Base-by-base conservation (phyloP, 2,113 vertebrate species). In the Chauna torquata region DNA sequence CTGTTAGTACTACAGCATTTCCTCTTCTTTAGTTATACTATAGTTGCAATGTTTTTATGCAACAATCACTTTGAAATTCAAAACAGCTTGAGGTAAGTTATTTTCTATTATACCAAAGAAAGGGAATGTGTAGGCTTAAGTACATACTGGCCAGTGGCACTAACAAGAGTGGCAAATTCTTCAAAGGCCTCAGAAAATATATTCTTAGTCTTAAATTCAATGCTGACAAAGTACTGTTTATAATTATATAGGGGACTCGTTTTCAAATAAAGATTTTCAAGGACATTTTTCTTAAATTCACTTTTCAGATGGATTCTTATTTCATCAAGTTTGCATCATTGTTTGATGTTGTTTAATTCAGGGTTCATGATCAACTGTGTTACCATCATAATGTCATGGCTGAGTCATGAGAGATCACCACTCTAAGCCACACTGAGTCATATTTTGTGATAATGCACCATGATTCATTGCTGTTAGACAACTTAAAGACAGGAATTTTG, bases 361-460 rank as follows among this genome's bases (percentile, higher is more conserved):
- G 50, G 28, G 70, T 52, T 91, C 75, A 93, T 79, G 62, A 66
- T 83, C 57, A 86, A 30, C 28, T 11, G 11, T 89, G 32, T 75
- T 96, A 50, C 49, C 71, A 12, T 36, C 42, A 64, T 57, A 87
- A 88, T 96, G 88, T 86, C 86, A 72, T 69, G 86, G 9, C 82
- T 91, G 88, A 98, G 54, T 92, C 86, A 96, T 52, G 64, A 81
- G 44, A 62, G 50, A 91, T 90, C 92, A 95, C 58, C 40, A 40
- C 50, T 80, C 50, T 76, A 90, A 91, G 92, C 42, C 23, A 85
- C 54, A 88, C 22, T 85, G 77, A 96, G 58, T 92, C 71, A 79
- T 65, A 75, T 50, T 68, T 94, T 91, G 69, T 91, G 40, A 70
- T 72, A 94, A 55, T 4, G 19, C 54, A 82, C 61, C 22, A 22